phyloP scores from a whole-genome alignment of 2,113 vertebrate genomes.

The Pionites leucogaster region DNA sequence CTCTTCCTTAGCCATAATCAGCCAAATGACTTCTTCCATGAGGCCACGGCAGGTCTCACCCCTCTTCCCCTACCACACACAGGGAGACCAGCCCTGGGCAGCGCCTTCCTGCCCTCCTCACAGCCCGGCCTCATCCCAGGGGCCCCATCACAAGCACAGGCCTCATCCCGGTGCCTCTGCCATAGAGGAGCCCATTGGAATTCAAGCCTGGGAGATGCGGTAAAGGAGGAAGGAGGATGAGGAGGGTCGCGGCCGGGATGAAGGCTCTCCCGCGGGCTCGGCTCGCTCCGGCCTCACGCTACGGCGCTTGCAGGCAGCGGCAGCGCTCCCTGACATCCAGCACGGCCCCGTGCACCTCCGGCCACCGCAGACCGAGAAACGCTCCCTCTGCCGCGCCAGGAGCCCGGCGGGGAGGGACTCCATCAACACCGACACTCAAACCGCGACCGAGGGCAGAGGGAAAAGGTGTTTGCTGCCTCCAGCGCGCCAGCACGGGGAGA shows the following conservation, averaged over 20 bases:
- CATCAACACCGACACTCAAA: neutral
- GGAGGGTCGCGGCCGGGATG: neutral
- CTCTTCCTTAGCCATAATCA: rapidly evolving
- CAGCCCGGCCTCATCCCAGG: neutral
- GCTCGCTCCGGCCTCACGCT: neutral
- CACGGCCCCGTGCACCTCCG: neutral
- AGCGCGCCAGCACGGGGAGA: rapidly evolving
- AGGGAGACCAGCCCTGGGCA: neutral
- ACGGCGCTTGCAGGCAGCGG: neutral
- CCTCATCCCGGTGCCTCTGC: neutral
- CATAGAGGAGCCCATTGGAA: neutral
- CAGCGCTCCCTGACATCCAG: neutral
- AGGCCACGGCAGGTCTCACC: neutral
- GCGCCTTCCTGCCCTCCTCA: neutral
- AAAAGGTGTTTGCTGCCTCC: neutral
- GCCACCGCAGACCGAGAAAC: neutral
- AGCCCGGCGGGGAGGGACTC: neutral
- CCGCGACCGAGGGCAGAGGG: neutral
- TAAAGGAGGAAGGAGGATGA: rapidly evolving
- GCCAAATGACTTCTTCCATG: rapidly evolving
- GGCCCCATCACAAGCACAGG: neutral
- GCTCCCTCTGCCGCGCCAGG: neutral
- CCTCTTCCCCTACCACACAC: neutral
- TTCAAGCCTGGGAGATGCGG: neutral
- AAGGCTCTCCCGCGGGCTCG: neutral